phyloP scores from a whole-genome alignment of 1,140 invertebrate species.

The Tetraneura akinire region DNA sequence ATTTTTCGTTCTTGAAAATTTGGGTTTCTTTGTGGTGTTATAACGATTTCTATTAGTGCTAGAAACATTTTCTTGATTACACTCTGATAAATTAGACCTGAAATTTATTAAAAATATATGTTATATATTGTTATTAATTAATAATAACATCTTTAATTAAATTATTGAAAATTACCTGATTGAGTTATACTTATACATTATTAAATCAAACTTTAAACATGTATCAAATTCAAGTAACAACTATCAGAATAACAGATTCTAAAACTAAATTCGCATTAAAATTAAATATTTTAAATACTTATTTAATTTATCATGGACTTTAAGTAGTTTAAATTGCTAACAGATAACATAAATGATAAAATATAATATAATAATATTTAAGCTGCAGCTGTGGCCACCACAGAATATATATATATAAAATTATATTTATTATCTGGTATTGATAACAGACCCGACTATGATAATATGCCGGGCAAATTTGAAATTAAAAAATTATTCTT shows the following conservation, averaged over 20 bases:
- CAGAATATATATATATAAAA: no score
- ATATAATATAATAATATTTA: no score
- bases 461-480: no score
- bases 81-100: constrained; percentile 7
- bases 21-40: not conserved
- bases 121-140: not conserved
- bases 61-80: not conserved
- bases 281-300: no score
- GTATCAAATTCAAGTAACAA: not conserved
- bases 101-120: not conserved
- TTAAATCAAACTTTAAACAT: not conserved
- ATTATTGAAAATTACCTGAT: constrained; percentile 21
- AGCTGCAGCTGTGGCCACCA: no score
- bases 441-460: no score
- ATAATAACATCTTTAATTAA: not conserved
- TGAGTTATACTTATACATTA: not conserved
- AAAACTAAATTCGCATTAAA: no score
- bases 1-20: constrained; percentile 1
- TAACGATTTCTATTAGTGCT: constrained; percentile 23
- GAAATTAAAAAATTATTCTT: no score
- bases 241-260: not conserved
- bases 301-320: no score
- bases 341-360: no score
- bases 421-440: no score
- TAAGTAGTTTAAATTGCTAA: no score